phyloP scores from a whole-genome alignment of 1,140 invertebrate species.

The Listronotus oregonensis region DNA sequence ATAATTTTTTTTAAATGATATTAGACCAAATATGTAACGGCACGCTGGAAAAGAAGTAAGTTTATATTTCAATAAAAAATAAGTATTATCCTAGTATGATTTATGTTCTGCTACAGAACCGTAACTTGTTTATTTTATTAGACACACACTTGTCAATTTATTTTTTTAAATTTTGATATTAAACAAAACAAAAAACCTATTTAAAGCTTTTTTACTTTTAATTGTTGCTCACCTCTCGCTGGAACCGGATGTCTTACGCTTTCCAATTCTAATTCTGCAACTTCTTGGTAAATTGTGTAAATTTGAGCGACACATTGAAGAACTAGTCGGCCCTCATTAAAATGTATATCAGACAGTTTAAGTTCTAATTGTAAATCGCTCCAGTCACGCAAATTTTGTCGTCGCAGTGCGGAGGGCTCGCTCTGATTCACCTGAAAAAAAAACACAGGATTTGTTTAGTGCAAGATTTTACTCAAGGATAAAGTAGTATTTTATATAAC shows the following conservation, averaged over 20 bases:
- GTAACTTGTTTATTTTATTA: too few relatives aligned
- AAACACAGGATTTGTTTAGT: not conserved
- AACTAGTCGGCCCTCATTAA: slow-evolving; percentile 57
- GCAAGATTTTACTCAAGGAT: too few relatives aligned
- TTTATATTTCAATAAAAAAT: too few relatives aligned
- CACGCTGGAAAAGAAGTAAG: too few relatives aligned
- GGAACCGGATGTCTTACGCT: slow-evolving; percentile 62
- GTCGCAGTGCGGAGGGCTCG: slow-evolving; percentile 48
- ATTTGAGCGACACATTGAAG: slow-evolving; percentile 62
- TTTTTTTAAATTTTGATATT: too few relatives aligned
- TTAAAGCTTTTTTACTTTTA: not conserved
- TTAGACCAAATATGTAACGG: too few relatives aligned
- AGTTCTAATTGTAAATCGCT: slow-evolving; percentile 53
- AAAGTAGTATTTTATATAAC: too few relatives aligned
- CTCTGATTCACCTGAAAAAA: slow-evolving; percentile 54
- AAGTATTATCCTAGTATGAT: too few relatives aligned
- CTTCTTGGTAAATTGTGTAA: slow-evolving; percentile 60
- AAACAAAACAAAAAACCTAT: too few relatives aligned
- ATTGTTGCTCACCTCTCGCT: slow-evolving; percentile 57
- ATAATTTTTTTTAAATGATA: too few relatives aligned
- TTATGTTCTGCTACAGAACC: too few relatives aligned
- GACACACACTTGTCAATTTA: too few relatives aligned
- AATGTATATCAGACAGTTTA: slow-evolving; percentile 51
- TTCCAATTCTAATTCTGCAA: slow-evolving; percentile 60
- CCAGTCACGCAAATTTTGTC: slow-evolving; percentile 46